Percentiles rank a stretch among this genome's conserved stretches.
Evolutionary conservation across 2,888 invertebrate genomes (phyloP).

Genomic region (Steinernema scapterisci): DNA sequence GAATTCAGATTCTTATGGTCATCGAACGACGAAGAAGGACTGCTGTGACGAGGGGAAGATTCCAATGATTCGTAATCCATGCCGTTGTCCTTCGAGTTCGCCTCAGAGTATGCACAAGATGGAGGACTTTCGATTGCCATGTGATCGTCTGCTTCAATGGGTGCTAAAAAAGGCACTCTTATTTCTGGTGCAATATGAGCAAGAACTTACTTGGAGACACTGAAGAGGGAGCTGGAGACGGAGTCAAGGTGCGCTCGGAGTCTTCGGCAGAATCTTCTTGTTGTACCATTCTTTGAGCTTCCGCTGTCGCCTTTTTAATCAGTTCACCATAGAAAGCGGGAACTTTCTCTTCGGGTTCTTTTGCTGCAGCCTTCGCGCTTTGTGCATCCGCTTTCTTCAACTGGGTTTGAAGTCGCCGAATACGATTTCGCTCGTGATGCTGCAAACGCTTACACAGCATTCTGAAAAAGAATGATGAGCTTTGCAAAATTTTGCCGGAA

Average conservation of each 20-base stretch:
- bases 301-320: neutral
- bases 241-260: constrained; percentile 2
- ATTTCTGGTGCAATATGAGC: neutral
- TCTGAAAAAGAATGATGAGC: constrained; percentile 34
- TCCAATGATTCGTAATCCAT: constrained; percentile 19
- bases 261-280: constrained; percentile 15
- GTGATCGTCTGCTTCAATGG: neutral
- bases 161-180: neutral
- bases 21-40: neutral
- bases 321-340: constrained; percentile 1
- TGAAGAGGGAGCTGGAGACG: constrained; percentile 7
- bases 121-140: constrained; percentile 9
- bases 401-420: constrained; percentile 48
- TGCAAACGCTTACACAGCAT: constrained; percentile 49
- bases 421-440: constrained; percentile 52
- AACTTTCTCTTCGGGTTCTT: neutral
- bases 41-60: constrained; percentile 2
- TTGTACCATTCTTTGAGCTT: neutral
- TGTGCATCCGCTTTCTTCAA: constrained; percentile 44
- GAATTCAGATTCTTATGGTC: neutral
- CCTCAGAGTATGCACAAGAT: constrained; percentile 1
- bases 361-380: neutral
- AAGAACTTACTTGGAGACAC: constrained; percentile 8
- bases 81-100: constrained; percentile 15
- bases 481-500: no score